Base-by-base conservation (phyloP, 1,140 invertebrate genomes). In the Lucilia sericata region DNA sequence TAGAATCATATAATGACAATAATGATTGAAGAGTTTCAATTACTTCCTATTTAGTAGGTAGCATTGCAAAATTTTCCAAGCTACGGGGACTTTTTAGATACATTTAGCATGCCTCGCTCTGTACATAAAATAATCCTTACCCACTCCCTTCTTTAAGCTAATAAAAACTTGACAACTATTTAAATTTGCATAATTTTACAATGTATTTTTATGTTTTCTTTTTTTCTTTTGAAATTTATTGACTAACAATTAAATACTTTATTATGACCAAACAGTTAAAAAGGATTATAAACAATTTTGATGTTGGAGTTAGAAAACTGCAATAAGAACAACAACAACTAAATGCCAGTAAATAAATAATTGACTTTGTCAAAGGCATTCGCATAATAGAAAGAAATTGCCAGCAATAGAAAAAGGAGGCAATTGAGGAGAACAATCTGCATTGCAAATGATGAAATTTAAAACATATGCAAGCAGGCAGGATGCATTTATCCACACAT, bases 251-350 rank as follows among this genome's bases (percentile, higher is more conserved):
- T 21, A 36, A 78, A 78, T 47, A 70, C 65, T 60, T 60, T 47
- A 78, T 47, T 47, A 78, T 78, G 75, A 17, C 9, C n/a, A 47
- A 78, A 7, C 5, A 78, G 42, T 19, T 47, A 47, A 42, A 47
- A 78, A 7, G 75, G 75, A 78, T 78, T 78, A 78, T 78, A 78
- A 78, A 78, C 75, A 78, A 78, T 78, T 78, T 47, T 47, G 34
- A 47, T 78, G 19, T 78, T 78, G 75, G 36, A 78, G 19, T 47
- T 78, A 36, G 36, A 78, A 42, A n/a, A n/a, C 42, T 3, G 42
- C 42, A 42, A 42, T 42, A 42, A 42, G 10, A 42, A 75, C 34
- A 14, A 17, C 30, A 75, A 49, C 75, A n/a, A 19, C 75, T 47
- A 17, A 19, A 47, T 47, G 75, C 34, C 13, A 19, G 34, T 42